phyloP scores from a whole-genome alignment of 2,888 invertebrate species.

The Apamea anceps region DNA sequence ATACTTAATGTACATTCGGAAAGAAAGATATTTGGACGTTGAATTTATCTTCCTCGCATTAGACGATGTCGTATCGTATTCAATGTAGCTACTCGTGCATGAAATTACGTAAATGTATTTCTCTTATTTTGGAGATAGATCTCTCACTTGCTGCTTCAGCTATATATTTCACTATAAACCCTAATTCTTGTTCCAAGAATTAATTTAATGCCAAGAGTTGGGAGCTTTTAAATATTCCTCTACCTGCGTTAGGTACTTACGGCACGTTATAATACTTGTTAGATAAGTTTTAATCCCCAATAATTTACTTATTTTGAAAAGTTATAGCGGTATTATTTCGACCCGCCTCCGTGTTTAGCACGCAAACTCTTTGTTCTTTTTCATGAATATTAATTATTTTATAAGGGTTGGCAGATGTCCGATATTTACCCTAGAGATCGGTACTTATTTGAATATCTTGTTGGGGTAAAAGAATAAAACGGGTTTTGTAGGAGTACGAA shows the following conservation, averaged over 20 bases:
- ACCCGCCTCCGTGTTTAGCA: conserved; percentile 57
- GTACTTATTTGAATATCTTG: conserved; percentile 56
- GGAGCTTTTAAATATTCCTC: conserved; percentile 21
- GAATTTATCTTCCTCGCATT: conserved; percentile 66
- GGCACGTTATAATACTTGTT: conserved; percentile 49
- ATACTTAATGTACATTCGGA: conserved; percentile 38
- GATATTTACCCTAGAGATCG: conserved; percentile 52
- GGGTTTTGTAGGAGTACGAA: conserved; percentile 27
- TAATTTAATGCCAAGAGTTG: conserved; percentile 5
- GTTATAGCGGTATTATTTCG: conserved; percentile 58
- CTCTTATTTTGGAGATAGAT: conserved; percentile 53
- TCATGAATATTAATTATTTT: conserved; percentile 68
- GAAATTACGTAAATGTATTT: conserved; percentile 64
- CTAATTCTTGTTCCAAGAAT: conserved; percentile 13
- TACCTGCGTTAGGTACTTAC: conserved; percentile 24
- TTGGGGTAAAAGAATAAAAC: conserved; percentile 48
- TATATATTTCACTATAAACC: conserved; percentile 25
- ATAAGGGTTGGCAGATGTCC: conserved; percentile 60
- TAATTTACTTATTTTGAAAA: conserved; percentile 61
- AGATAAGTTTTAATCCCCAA: conserved; percentile 53
- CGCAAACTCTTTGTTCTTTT: conserved; percentile 60
- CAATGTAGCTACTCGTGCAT: conserved; percentile 62
- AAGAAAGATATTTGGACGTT: conserved; percentile 50
- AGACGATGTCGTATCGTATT: conserved; percentile 61
- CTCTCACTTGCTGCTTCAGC: conserved; percentile 18